These are phyloP conservation scores for Drosophila hydei DNA, from an alignment of 1,140 invertebrate species.

Conservation along the genomic window DNA sequence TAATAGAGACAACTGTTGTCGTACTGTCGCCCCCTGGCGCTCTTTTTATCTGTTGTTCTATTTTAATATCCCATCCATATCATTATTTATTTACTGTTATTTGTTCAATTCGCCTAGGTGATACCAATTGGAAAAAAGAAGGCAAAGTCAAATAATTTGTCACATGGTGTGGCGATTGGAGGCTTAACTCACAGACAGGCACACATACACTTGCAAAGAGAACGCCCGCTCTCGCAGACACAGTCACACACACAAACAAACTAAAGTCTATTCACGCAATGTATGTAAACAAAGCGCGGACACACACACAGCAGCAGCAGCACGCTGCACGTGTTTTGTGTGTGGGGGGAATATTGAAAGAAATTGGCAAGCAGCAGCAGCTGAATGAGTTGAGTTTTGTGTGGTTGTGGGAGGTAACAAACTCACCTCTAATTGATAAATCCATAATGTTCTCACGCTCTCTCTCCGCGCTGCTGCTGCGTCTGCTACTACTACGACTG, in stretches of 20 bases:
- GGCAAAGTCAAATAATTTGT: constrained; percentile 73
- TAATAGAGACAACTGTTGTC: constrained; percentile 18
- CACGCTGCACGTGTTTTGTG: constrained; percentile 61
- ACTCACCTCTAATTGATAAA: constrained; percentile 75
- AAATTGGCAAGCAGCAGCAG: constrained; percentile 25
- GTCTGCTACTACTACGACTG: constrained; percentile 18
- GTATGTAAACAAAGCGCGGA: constrained; percentile 65
- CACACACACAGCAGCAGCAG: constrained; percentile 33
- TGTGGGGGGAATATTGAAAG: constrained; percentile 8
- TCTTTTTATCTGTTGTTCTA: constrained; percentile 10
- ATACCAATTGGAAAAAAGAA: constrained; percentile 42
- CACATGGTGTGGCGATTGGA: constrained; percentile 57
- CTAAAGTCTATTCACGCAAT: constrained; percentile 18
- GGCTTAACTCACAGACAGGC: constrained; percentile 38
- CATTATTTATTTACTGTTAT: constrained; percentile 51
- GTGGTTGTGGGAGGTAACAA: neutral
- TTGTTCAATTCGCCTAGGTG: constrained; percentile 41
- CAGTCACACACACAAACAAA: constrained; percentile 21
- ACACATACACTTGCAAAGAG: constrained; percentile 25
- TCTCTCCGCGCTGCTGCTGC: constrained; percentile 6
- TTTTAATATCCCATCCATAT: constrained; percentile 32
- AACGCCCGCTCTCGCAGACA: constrained; percentile 13
- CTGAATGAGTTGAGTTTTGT: constrained; percentile 40
- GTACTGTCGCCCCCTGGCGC: neutral
- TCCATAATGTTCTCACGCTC: constrained; percentile 67